phyloP scores from a whole-genome alignment of 1,140 invertebrate species.

The Philaenus spumarius region DNA sequence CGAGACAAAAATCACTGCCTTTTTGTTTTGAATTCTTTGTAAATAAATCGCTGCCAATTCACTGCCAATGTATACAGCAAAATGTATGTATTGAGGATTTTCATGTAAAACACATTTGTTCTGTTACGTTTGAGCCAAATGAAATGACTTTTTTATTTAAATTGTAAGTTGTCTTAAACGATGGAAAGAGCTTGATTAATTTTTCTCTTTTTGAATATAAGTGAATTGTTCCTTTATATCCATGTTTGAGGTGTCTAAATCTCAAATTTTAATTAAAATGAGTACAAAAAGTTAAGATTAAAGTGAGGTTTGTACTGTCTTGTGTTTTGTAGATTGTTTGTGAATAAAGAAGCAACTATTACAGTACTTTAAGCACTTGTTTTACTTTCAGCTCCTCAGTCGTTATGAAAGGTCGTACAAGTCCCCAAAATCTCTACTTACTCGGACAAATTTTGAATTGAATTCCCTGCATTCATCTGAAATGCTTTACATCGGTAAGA shows the following conservation, averaged over 20 bases:
- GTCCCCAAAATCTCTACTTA: no score
- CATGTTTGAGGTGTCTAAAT: background rate
- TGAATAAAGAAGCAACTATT: conserved; percentile 7
- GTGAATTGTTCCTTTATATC: background rate
- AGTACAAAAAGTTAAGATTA: conserved; percentile 6
- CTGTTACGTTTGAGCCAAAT: background rate
- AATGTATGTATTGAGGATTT: no score
- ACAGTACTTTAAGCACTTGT: no score
- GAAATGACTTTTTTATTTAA: background rate
- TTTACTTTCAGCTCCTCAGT: no score
- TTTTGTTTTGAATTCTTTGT: background rate
- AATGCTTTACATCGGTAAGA: no score
- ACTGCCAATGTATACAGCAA: conserved; percentile 4
- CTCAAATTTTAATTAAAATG: background rate
- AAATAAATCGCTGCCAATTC: conserved; percentile 4
- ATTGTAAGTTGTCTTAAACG: background rate
- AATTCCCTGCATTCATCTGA: no score
- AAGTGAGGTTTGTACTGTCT: conserved; percentile 12
- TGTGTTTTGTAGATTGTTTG: conserved; percentile 16
- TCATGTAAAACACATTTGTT: background rate
- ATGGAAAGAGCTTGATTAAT: background rate
- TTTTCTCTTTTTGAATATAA: background rate
- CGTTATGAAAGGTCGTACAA: no score
- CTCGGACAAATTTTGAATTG: no score
- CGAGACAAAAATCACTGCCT: background rate